A percentile compares a stretch with the other conserved stretches of the same genome.
phyloP scores from a whole-genome alignment of 2,888 invertebrate species.

The Merodon equestris region DNA sequence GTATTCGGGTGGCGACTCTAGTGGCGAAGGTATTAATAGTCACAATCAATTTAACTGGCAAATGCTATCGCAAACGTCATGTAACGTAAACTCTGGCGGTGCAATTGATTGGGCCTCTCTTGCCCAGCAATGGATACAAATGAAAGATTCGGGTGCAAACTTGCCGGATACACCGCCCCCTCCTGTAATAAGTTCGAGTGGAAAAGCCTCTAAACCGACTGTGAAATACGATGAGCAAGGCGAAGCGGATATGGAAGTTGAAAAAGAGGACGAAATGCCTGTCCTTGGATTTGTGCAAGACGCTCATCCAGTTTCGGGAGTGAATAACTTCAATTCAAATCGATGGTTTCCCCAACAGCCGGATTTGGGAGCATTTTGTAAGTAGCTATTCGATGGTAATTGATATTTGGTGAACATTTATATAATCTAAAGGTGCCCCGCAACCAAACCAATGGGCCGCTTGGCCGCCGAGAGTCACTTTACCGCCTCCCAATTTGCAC shows the following conservation, averaged over 20 bases:
- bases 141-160: slow-evolving; percentile 84
- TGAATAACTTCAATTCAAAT: not conserved
- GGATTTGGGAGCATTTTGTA: slow-evolving; percentile 35
- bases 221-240: slow-evolving; percentile 84
- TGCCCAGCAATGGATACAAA: slow-evolving; percentile 98
- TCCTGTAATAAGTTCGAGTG: slow-evolving; percentile 73
- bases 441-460: slow-evolving; percentile 47
- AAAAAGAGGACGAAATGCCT: slow-evolving; percentile 82
- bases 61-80: slow-evolving; percentile 80
- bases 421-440: slow-evolving; percentile 32
- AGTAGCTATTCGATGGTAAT: not conserved
- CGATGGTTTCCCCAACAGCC: slow-evolving; percentile 29
- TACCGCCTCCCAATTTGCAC: slow-evolving; percentile 61
- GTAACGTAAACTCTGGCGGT: slow-evolving; percentile 78
- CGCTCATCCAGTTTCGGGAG: slow-evolving; percentile 6
- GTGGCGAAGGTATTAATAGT: slow-evolving; percentile 74
- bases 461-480: slow-evolving; percentile 60
- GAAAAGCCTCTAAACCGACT: slow-evolving; percentile 35
- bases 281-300: slow-evolving; percentile 33
- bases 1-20: slow-evolving; percentile 76
- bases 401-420: not conserved
- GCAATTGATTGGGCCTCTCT: slow-evolving; percentile 97
- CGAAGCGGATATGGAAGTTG: slow-evolving; percentile 93
- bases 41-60: slow-evolving; percentile 86
- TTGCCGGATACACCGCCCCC: slow-evolving; percentile 83